Percentiles rank a stretch among this genome's conserved stretches.
Conservation (phyloP, 2,797 vertebrate genomes). For the Lacerta bilineata region DNA sequence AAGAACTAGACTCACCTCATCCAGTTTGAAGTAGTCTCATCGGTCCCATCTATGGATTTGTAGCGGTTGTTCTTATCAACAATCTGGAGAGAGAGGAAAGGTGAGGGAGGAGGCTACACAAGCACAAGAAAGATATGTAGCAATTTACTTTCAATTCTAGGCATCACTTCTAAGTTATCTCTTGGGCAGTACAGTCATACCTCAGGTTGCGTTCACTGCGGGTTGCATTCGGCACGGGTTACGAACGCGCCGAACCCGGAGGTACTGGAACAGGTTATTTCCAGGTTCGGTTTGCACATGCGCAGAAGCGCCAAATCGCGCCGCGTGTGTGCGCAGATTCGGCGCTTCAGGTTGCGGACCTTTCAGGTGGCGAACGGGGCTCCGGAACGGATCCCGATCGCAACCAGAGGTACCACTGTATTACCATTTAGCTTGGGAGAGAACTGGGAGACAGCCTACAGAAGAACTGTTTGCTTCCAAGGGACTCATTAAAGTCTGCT, state of each 20-base stretch:
- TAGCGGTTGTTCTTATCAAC: conserved; percentile 90
- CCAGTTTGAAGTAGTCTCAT: conserved; percentile 95
- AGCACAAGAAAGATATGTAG: background rate
- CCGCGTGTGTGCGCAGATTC: too few relatives aligned
- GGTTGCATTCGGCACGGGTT: too few relatives aligned
- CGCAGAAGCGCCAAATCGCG: too few relatives aligned
- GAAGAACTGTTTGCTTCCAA: conserved; percentile 7
- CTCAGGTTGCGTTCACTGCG: too few relatives aligned
- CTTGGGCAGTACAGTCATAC: background rate
- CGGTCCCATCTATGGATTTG: conserved; percentile 92
- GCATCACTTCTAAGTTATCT: conserved; percentile 10
- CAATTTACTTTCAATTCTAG: background rate
- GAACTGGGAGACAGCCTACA: background rate
- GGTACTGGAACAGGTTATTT: too few relatives aligned
- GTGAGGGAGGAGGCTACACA: background rate
- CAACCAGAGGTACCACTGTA: background rate
- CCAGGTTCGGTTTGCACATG: too few relatives aligned
- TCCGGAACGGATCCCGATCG: too few relatives aligned
- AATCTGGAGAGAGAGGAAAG: conserved; percentile 78
- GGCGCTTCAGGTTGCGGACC: too few relatives aligned
- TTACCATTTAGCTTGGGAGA: background rate
- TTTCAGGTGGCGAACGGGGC: too few relatives aligned
- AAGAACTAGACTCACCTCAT: conserved; percentile 89
- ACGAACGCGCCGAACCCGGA: too few relatives aligned
- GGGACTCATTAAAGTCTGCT: background rate